Evolutionary conservation across 2,888 invertebrate species (phyloP).

Genomic region (Tipula vernalis): DNA sequence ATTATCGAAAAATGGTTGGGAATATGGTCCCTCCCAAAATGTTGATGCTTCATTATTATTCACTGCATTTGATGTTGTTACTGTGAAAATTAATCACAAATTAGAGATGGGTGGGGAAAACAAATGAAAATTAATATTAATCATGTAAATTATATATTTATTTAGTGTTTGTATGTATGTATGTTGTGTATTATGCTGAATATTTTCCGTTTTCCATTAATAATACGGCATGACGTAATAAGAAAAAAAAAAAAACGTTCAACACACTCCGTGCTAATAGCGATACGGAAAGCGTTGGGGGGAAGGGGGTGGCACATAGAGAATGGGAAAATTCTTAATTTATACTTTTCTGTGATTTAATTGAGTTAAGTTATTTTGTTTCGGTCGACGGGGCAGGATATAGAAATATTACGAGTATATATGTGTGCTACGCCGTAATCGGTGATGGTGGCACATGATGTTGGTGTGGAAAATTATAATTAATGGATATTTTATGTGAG

Average conservation of each 20-base stretch:
- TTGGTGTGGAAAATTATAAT: background rate
- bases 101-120: background rate
- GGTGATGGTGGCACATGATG: background rate
- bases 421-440: background rate
- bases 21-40: slow-evolving; percentile 48
- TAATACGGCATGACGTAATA: background rate
- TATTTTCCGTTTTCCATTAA: background rate
- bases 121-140: background rate
- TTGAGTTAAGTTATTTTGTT: background rate
- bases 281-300: no score
- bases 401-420: background rate
- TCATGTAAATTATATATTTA: background rate
- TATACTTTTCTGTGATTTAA: background rate
- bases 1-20: slow-evolving; percentile 82
- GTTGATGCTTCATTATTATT: slow-evolving; percentile 7
- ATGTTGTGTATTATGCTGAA: background rate
- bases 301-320: background rate
- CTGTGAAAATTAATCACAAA: background rate
- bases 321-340: background rate
- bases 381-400: background rate
- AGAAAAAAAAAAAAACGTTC: background rate
- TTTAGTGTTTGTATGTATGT: no score
- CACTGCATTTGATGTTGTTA: background rate
- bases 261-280: background rate
- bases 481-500: background rate